Conservation (phyloP, 2,888 invertebrate species). For the Tenthredo mesomela region DNA sequence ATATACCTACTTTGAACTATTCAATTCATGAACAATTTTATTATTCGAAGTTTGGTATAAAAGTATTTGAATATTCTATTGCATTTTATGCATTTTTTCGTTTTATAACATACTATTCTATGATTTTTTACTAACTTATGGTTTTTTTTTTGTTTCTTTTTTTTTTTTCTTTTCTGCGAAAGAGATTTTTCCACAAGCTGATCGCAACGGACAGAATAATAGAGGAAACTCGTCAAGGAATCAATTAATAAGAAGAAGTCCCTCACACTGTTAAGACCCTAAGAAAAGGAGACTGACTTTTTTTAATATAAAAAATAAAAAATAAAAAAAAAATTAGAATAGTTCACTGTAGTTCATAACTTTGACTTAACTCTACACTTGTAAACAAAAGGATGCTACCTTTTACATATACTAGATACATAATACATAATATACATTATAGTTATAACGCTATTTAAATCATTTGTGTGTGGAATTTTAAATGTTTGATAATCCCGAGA, state of each 20-base stretch:
- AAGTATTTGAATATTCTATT: neutral
- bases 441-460: constrained; percentile 38
- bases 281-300: constrained; percentile 41
- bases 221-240: neutral
- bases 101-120: neutral
- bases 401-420: constrained; percentile 15
- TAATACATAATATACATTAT: constrained; percentile 14
- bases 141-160: neutral
- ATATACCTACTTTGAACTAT: neutral
- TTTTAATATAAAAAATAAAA: constrained; percentile 3
- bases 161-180: neutral
- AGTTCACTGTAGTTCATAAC: constrained; percentile 24
- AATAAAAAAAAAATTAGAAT: neutral
- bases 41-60: neutral
- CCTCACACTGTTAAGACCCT: constrained; percentile 34
- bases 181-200: neutral
- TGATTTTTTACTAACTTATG: constrained; percentile 9
- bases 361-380: neutral
- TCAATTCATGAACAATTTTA: neutral
- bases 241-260: constrained; percentile 24
- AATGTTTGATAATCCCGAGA: constrained; percentile 29
- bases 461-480: constrained; percentile 44
- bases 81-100: neutral
- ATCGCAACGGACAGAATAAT: constrained; percentile 1
- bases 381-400: constrained; percentile 10